Conservation (phyloP, 2,113 vertebrate species). For the Morphnarchus princeps region DNA sequence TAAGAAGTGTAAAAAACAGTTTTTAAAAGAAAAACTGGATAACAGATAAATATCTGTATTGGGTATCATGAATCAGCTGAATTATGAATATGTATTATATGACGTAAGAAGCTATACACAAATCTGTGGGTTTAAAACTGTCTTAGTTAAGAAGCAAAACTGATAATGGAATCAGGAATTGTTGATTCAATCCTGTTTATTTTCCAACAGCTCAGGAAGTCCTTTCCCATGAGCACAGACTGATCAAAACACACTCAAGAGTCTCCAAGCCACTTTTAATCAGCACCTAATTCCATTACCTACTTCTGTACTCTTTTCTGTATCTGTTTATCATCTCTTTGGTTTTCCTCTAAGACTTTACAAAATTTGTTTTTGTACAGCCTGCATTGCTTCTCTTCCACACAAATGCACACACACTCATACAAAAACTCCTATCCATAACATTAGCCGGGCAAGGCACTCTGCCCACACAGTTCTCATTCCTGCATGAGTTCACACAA, state of each 20-base stretch:
- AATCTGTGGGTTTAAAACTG: not conserved
- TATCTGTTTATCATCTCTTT: not conserved
- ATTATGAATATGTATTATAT: not conserved
- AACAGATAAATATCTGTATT: not conserved
- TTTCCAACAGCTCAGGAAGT: not conserved
- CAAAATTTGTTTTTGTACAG: not conserved
- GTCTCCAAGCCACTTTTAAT: not conserved
- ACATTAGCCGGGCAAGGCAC: not conserved
- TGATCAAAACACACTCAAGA: not conserved
- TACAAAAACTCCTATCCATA: not conserved
- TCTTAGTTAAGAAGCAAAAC: not conserved
- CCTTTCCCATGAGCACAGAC: not conserved
- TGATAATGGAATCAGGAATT: not conserved
- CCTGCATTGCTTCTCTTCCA: not conserved
- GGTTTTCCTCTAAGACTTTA: not conserved
- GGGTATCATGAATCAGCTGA: fast-evolving
- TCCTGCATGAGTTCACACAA: not conserved
- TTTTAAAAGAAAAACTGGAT: not conserved
- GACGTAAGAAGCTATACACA: not conserved
- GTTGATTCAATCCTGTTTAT: not conserved
- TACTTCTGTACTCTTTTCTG: not conserved
- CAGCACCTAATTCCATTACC: not conserved
- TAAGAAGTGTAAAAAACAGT: not conserved
- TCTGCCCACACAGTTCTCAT: slow-evolving; percentile 15
- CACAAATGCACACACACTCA: not conserved